A percentile compares a stretch with the other conserved stretches of the same genome.
phyloP scores from a whole-genome alignment of 2,888 invertebrate species.

The Drosophila eohydei region DNA sequence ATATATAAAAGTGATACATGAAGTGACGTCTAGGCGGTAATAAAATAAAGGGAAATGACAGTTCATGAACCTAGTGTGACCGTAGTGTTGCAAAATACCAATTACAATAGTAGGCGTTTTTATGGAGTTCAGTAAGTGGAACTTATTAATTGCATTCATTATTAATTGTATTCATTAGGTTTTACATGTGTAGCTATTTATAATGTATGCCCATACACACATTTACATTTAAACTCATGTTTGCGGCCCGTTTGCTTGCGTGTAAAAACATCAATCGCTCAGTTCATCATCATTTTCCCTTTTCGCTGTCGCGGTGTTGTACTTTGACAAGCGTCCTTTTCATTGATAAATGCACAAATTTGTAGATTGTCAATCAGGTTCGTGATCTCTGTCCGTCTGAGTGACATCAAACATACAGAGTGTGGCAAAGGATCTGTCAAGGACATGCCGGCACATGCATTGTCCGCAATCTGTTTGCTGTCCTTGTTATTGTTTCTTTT shows the following conservation, averaged over 20 bases:
- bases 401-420: conserved; percentile 65
- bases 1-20: too few species aligned
- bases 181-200: conserved; percentile 11
- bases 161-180: conserved; percentile 8
- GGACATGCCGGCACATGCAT: conserved; percentile 24
- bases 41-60: too few species aligned
- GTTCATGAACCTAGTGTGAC: not conserved
- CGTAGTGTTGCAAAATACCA: not conserved
- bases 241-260: conserved; percentile 57
- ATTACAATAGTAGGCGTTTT: not conserved
- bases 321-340: conserved; percentile 50
- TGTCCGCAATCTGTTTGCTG: conserved; percentile 41
- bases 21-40: too few species aligned
- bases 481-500: conserved; percentile 43
- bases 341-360: conserved; percentile 77
- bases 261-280: conserved; percentile 70
- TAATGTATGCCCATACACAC: not conserved
- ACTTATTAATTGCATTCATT: conserved; percentile 5
- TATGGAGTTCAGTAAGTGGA: conserved; percentile 1
- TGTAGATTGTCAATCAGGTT: conserved; percentile 72
- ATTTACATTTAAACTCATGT: conserved; percentile 27
- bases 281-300: conserved; percentile 58
- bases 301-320: conserved; percentile 38
- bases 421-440: conserved; percentile 45
- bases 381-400: conserved; percentile 45